Evolutionary conservation across 2,113 vertebrate genomes (phyloP).

Genomic region (Speoplatyrhinus poulsoni): DNA sequence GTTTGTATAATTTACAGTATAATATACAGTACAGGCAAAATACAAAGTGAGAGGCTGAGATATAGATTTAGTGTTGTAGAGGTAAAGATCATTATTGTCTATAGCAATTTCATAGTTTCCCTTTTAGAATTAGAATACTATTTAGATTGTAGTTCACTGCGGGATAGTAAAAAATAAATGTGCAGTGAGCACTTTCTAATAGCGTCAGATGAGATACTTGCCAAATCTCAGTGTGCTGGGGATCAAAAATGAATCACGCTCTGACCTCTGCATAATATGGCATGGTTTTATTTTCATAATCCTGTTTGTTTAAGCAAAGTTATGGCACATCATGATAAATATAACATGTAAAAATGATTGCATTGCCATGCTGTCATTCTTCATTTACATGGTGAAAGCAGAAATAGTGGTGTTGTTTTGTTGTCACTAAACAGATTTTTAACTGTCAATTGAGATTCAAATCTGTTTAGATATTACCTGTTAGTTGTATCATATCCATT

Average conservation of each 20-base stretch:
- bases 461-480: not conserved
- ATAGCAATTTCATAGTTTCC: not conserved
- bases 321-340: constrained; percentile 10
- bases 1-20: too few relatives aligned
- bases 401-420: not conserved
- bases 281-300: constrained; percentile 20
- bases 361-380: constrained; percentile 1
- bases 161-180: constrained; percentile 2
- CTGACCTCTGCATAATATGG: constrained; percentile 27
- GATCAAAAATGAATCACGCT: constrained; percentile 21
- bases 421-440: not conserved
- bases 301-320: constrained; percentile 21
- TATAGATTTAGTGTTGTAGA: too few relatives aligned
- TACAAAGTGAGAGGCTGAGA: too few relatives aligned
- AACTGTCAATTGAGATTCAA: constrained; percentile 11
- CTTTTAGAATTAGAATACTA: constrained; percentile 3
- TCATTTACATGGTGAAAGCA: not conserved
- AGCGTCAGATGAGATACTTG: constrained; percentile 30
- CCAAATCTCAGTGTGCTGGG: constrained; percentile 37
- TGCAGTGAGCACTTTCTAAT: constrained; percentile 23
- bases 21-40: too few relatives aligned
- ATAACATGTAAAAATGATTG: not conserved
- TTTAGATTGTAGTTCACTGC: not conserved
- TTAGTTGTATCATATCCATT: not conserved
- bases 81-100: not conserved